Evolutionary conservation across 2,888 invertebrate species (phyloP).

Genomic region (Caenorhabditis macrosperma): DNA sequence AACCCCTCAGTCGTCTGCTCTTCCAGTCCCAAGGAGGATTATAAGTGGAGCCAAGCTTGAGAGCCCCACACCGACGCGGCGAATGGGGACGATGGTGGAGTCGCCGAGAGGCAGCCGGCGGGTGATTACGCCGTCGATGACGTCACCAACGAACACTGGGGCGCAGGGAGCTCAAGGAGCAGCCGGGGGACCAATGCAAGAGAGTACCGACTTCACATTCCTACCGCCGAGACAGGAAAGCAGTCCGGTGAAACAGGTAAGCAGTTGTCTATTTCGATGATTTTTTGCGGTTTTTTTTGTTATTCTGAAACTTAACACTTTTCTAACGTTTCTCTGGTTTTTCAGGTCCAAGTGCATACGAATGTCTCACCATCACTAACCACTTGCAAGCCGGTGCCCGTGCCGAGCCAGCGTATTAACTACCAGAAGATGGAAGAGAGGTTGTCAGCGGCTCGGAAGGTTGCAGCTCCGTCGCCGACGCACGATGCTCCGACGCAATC

Average conservation of each 20-base stretch:
- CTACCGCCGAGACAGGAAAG: slow-evolving; percentile 72
- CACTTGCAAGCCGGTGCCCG: slow-evolving; percentile 76
- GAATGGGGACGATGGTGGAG: slow-evolving; percentile 35
- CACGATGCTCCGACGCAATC: not conserved
- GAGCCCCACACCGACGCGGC: slow-evolving; percentile 33
- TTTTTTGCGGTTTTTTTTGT: not conserved
- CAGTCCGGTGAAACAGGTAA: slow-evolving; percentile 78
- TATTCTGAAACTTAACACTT: not conserved
- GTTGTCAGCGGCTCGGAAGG: slow-evolving; percentile 22
- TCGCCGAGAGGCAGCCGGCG: slow-evolving; percentile 55
- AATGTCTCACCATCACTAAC: slow-evolving; percentile 58
- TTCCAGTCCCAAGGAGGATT: slow-evolving; percentile 60
- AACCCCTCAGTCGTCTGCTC: slow-evolving; percentile 51
- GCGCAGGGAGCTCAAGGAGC: too few species aligned
- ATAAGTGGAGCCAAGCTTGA: slow-evolving; percentile 6
- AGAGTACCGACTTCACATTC: slow-evolving; percentile 79
- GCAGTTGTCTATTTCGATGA: too few species aligned
- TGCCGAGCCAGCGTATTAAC: slow-evolving; percentile 77
- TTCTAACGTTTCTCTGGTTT: slow-evolving; percentile 4
- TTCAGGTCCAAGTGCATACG: slow-evolving; percentile 72
- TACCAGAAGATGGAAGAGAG: slow-evolving; percentile 78
- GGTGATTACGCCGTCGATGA: slow-evolving; percentile 35
- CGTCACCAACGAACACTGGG: slow-evolving; percentile 23
- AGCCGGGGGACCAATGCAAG: slow-evolving; percentile 71
- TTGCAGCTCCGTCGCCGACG: slow-evolving; percentile 32